Evolutionary conservation across 2,888 invertebrate genomes (phyloP).

Genomic region (Troilus luridus): DNA sequence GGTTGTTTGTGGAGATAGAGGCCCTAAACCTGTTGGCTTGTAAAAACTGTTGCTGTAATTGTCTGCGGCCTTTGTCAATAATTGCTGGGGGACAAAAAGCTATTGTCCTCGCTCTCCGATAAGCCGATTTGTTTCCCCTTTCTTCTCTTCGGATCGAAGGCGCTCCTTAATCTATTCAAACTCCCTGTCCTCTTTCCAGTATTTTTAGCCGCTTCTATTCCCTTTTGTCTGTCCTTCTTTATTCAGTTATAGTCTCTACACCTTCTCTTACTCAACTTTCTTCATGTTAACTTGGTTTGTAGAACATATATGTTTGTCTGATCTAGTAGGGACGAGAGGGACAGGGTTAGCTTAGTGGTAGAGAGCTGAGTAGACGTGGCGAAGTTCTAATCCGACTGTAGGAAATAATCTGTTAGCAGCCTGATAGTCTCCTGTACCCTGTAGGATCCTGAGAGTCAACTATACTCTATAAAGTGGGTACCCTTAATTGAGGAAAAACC

Average conservation of each 20-base stretch:
- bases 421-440: too few species aligned
- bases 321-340: too few species aligned
- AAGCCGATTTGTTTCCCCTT: slow-evolving; percentile 50
- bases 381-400: too few species aligned
- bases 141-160: background rate
- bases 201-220: slow-evolving; percentile 25
- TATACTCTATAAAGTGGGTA: too few species aligned
- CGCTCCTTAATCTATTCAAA: slow-evolving; percentile 11
- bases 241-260: background rate
- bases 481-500: too few species aligned
- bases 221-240: slow-evolving; percentile 53
- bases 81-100: slow-evolving; percentile 37
- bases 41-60: slow-evolving; percentile 30
- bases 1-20: slow-evolving; percentile 17
- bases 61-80: slow-evolving; percentile 19
- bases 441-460: too few species aligned
- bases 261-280: background rate
- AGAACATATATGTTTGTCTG: too few species aligned
- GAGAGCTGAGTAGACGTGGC: too few species aligned
- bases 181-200: background rate
- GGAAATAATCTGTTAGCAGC: too few species aligned
- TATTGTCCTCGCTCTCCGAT: background rate
- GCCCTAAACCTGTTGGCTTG: slow-evolving; percentile 16
- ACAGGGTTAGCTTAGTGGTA: too few species aligned
- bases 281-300: background rate